Base-by-base conservation (phyloP, 2,797 vertebrate species). In the Galago senegalensis region DNA sequence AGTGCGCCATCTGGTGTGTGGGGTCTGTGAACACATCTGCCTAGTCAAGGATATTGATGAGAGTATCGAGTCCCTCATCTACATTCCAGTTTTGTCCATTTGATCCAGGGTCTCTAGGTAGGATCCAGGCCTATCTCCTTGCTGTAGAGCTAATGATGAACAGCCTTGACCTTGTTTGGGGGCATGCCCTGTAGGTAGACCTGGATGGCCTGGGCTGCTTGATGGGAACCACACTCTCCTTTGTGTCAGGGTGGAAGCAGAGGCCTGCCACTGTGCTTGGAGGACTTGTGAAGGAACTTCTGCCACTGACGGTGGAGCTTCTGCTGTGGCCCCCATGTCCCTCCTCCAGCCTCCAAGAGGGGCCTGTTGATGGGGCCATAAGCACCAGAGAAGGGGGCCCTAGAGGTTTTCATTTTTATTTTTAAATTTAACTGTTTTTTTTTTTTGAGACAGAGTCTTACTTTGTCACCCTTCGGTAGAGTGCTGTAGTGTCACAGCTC, bases 21-120 rank as follows among this genome's bases (percentile, higher is more conserved):
- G 16, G 17, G 31, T 34, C 76, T 73, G 27, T 67, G 83, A 67
- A 7, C 69, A 60, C 31, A 4, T 25, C 67, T 29, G 18, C 29
- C 23, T 0, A 0, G 60, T 1, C 46, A 3, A 43, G 56, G 73
- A 4, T 2, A 0, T 14, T 1, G 3, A 0, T 34, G 58, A 43
- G 21, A 49, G n/a, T 31, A 14, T 18, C 37, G 61, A 56, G 27
- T 18, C 34, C 20, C 73, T 65, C 2, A 2, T 16, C 65, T 14
- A 34, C n/a, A 1, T 10, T 40, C 21, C 5, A 3, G 40, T 17
- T 65, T 72, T 6, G 11, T 20, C 17, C 37, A 18, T 46, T 58
- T 6, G 9, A 1, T 23, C 37, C 21, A 7, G 60, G 25, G 58
- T n/a, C 56, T 73, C n/a, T 3, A 1, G 65, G 49, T 0, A 0